Conservation (phyloP, 2,113 vertebrate species). For the human (Homo sapiens) region GRCh38 chrX:152016501-152017000, state of each 20-base stretch:
- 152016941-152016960: neutral
- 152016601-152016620: conserved; percentile 1
- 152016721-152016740: conserved; percentile 57
- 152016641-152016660: conserved; percentile 55
- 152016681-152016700: conserved; percentile 30
- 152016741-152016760: conserved; percentile 40
- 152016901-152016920: neutral
- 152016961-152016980: neutral
- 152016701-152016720: conserved; percentile 25
- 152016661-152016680: conserved; percentile 49
- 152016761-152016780: neutral
- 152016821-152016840: neutral
- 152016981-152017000: neutral
- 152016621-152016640: conserved; percentile 61
- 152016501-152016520: conserved; percentile 21
- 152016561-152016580: neutral
- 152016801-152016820: neutral
- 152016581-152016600: conserved; percentile 38
- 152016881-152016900: neutral
- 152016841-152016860: neutral
- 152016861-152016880: neutral
- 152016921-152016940: neutral
- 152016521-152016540: conserved; percentile 26
- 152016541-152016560: neutral
- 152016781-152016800: neutral